These are phyloP conservation scores for Gerris lacustris DNA, from an alignment of 2,888 invertebrate genomes.

Conservation along the genomic window DNA sequence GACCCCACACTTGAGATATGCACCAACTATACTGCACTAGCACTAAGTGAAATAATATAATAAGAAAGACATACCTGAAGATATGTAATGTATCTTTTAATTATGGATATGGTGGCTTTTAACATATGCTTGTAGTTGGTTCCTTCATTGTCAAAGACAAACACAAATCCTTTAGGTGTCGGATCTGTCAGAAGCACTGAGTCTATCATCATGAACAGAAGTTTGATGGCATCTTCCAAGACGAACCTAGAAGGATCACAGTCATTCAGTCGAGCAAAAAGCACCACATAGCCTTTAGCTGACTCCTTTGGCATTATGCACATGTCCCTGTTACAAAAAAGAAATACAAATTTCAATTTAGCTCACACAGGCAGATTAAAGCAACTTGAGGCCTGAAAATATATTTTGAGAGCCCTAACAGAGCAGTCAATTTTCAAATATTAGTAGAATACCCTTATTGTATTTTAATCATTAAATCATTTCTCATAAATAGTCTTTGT, in stretches of 20 bases:
- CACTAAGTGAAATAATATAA: no score
- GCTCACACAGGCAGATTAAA: background rate
- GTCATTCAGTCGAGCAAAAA: slow-evolving; percentile 24
- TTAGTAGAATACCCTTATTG: no score
- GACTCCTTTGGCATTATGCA: slow-evolving; percentile 25
- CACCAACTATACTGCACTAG: no score
- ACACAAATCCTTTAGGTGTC: slow-evolving; percentile 27
- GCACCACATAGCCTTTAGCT: slow-evolving; percentile 24
- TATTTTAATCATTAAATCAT: no score
- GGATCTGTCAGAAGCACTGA: slow-evolving; percentile 23
- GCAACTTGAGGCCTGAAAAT: background rate
- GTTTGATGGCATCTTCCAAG: slow-evolving; percentile 27
- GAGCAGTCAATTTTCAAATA: no score
- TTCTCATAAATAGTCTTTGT: no score
- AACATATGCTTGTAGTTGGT: slow-evolving; percentile 27
- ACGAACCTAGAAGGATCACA: slow-evolving; percentile 25
- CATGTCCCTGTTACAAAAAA: slow-evolving; percentile 20
- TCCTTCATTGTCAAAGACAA: slow-evolving; percentile 28
- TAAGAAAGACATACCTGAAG: slow-evolving; percentile 25
- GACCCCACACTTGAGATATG: no score
- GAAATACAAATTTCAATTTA: background rate
- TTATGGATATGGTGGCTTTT: slow-evolving; percentile 24
- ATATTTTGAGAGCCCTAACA: background rate
- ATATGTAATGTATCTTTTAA: slow-evolving; percentile 30
- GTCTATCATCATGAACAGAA: slow-evolving; percentile 29